Base-by-base conservation (phyloP, 2,797 vertebrate genomes). In the Percopsis omiscomaycus region DNA sequence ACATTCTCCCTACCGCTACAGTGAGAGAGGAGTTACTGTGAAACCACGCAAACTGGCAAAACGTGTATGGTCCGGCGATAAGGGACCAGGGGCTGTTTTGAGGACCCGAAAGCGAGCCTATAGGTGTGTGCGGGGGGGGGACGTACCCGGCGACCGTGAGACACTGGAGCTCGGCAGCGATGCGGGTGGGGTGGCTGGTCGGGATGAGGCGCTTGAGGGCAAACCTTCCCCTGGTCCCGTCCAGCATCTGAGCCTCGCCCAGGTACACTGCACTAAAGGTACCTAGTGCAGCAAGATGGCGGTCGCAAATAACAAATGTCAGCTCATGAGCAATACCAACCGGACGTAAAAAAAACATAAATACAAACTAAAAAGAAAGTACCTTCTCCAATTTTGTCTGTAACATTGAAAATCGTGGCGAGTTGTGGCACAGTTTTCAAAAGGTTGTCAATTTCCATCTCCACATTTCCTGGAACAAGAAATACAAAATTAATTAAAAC, bases 181-280 rank as follows among this genome's bases (percentile, higher is more conserved):
- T 94, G 70, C 97, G 93, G 58, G 95, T 68, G 56, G 98, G 98
- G 64, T 99, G 97, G 84, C 98, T 99, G 66, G 96, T 99, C 47
- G 98, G 98, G 81, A 99, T 96, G 80, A 99, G 91, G 79, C 99
- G 95, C 80, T 99, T 99, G 68, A 99, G 80, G 63, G 98, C 98
- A 89, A 98, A 95, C 91, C 92, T 94, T 73, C 94, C 94, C 83
- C 89, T 96, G 2, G 47, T 83, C 63, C 96, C 95, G 53, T 93
- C 87, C 42, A 71, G 90, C 86, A 95, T 84, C 71, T 92, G 93
- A 59, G 94, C 95, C 80, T 95, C 95, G 37, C 95, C 98, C 86
- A 98, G 88, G 85, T 97, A 99, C 74, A 99, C 98, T 0, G 96
- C 96, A 90, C 98, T 99, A 86, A 99, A 99, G 0, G 98, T 99